These are phyloP conservation scores for Exaiptasia diaphana DNA, from an alignment of 64 coral and sea anemone genomes.

Conservation along the genomic window DNA sequence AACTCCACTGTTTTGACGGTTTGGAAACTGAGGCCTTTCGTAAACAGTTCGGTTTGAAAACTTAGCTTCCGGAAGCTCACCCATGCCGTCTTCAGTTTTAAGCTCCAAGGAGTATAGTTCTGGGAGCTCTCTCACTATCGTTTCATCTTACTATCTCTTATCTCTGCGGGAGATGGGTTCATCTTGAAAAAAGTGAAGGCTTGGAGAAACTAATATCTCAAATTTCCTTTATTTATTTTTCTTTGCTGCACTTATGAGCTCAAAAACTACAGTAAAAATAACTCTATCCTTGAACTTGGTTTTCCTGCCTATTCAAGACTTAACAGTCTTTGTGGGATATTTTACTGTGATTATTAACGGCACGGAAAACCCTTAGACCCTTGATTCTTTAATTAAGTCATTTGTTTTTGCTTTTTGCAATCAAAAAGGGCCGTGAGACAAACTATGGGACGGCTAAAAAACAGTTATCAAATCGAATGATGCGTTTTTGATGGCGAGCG, in stretches of 20 bases:
- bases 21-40: constrained; percentile 27
- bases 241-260: constrained; percentile 21
- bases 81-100: constrained; percentile 12
- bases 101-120: constrained; percentile 6
- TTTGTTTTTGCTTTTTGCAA: too few relatives aligned
- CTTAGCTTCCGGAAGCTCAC: constrained; percentile 17
- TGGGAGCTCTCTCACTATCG: constrained; percentile 11
- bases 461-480: constrained; percentile 19
- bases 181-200: constrained; percentile 34
- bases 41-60: constrained; percentile 13
- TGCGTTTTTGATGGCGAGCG: constrained; percentile 8
- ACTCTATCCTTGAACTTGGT: too few relatives aligned
- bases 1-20: constrained; percentile 13
- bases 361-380: too few relatives aligned
- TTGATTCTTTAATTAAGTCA: too few relatives aligned
- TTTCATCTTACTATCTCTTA: constrained; percentile 37
- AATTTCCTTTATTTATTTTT: constrained; percentile 43
- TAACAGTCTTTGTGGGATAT: background rate
- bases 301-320: too few relatives aligned
- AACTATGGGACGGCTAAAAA: background rate
- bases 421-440: too few relatives aligned
- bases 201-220: constrained; percentile 39
- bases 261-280: background rate
- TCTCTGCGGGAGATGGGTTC: constrained; percentile 26
- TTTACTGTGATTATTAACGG: too few relatives aligned